These are phyloP conservation scores for Theropithecus gelada DNA, from an alignment of 2,113 vertebrate species.

Conservation along the genomic window DNA sequence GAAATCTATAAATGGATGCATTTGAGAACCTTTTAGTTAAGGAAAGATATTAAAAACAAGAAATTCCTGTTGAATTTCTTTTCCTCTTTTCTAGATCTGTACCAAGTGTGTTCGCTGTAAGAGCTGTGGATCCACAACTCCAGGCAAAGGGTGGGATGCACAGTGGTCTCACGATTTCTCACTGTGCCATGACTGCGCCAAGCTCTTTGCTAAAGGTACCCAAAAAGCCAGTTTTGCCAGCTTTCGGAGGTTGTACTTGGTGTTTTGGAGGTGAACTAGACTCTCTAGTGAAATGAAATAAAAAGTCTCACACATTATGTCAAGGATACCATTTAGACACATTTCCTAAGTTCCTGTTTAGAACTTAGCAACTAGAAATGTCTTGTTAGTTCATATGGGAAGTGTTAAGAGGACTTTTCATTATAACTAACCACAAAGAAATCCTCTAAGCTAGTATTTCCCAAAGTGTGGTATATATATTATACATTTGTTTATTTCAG, in stretches of 20 bases:
- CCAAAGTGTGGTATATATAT: neutral
- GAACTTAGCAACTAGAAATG: neutral
- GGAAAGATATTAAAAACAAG: neutral
- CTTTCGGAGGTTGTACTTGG: neutral
- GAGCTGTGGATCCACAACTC: slow-evolving; percentile 97
- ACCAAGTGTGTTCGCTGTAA: slow-evolving; percentile 98
- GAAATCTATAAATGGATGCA: neutral
- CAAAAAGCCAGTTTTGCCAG: neutral
- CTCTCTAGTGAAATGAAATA: neutral
- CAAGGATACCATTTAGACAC: neutral
- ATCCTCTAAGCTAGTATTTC: neutral
- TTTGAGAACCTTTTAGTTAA: neutral
- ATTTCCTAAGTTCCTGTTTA: neutral
- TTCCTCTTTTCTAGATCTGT: slow-evolving; percentile 90
- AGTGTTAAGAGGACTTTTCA: neutral
- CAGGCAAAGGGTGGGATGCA: slow-evolving; percentile 98
- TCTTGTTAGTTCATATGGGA: neutral
- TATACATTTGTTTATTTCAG: neutral
- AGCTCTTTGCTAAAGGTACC: slow-evolving; percentile 97
- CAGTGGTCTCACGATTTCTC: slow-evolving; percentile 99
- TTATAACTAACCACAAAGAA: neutral
- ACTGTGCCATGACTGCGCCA: slow-evolving; percentile 98
- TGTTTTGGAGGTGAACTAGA: neutral
- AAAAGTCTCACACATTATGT: neutral
- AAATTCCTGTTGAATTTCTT: neutral